Evolutionary conservation across 2,797 vertebrate genomes (phyloP).

Genomic region (Pseudochaenichthys georgianus): DNA sequence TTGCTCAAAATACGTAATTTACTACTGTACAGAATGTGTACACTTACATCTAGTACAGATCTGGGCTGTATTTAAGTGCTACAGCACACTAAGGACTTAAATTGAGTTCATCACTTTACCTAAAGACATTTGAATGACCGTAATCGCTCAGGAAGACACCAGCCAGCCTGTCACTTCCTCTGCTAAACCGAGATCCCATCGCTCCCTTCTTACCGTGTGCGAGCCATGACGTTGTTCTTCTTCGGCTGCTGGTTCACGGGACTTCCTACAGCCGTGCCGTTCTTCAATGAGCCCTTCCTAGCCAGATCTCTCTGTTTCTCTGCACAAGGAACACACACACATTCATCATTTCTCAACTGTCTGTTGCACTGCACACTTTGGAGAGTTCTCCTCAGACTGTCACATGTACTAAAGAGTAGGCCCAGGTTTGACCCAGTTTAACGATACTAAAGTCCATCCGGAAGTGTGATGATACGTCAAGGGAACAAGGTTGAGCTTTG

Average conservation of each 20-base stretch:
- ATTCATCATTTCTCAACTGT: too few species aligned
- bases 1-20: neutral
- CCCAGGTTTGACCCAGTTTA: neutral
- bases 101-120: neutral
- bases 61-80: neutral
- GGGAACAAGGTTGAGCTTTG: too few species aligned
- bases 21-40: neutral
- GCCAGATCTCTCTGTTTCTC: conserved; percentile 98
- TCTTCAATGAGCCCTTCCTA: conserved; percentile 97
- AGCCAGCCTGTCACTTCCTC: neutral
- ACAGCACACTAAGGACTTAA: neutral
- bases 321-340: conserved; percentile 61
- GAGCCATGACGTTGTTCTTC: conserved; percentile 99
- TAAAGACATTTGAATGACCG: neutral
- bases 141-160: neutral
- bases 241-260: conserved; percentile 98
- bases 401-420: neutral
- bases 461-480: too few species aligned
- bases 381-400: neutral
- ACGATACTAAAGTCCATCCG: too few species aligned
- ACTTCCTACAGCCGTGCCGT: conserved; percentile 90
- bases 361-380: too few species aligned
- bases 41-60: neutral
- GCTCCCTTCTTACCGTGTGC: conserved; percentile 90
- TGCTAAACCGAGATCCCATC: neutral